A percentile compares a stretch with the other conserved stretches of the same genome.
Evolutionary conservation across 2,888 invertebrate species (phyloP).

Genomic region (Caenorhabditis wallacei): DNA sequence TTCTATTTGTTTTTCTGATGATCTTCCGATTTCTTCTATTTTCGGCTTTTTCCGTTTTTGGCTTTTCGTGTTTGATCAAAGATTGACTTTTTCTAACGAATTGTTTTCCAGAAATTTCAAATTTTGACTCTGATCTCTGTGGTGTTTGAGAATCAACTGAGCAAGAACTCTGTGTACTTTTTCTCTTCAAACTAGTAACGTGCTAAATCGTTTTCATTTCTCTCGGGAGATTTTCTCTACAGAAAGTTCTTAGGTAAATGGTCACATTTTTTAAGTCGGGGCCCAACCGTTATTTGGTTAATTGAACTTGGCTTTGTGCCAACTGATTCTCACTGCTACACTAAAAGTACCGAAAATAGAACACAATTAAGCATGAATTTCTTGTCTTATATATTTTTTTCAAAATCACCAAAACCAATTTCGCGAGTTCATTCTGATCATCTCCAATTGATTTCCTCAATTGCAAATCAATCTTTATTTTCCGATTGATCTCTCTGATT

Average conservation of each 20-base stretch:
- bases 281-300: too few species aligned
- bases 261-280: too few species aligned
- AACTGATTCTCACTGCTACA: too few species aligned
- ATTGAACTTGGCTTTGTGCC: too few species aligned
- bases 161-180: background rate
- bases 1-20: constrained; percentile 13
- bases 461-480: background rate
- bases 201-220: background rate
- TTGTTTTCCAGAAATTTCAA: background rate
- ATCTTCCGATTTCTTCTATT: constrained; percentile 27
- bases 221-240: too few species aligned
- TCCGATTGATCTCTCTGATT: constrained; percentile 52
- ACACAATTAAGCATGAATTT: too few species aligned
- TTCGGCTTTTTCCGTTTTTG: background rate
- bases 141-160: background rate
- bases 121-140: background rate
- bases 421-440: constrained; percentile 37
- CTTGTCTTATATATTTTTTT: background rate
- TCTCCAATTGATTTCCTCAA: background rate
- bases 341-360: too few species aligned
- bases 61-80: too few species aligned
- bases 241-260: too few species aligned
- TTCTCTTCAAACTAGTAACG: constrained; percentile 3
- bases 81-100: too few species aligned
- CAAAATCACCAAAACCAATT: too few species aligned